Evolutionary conservation across 2,888 invertebrate species (phyloP), one percentile per base, ranked within the genome.

Genomic region (Nipponacmea schrenckii): DNA sequence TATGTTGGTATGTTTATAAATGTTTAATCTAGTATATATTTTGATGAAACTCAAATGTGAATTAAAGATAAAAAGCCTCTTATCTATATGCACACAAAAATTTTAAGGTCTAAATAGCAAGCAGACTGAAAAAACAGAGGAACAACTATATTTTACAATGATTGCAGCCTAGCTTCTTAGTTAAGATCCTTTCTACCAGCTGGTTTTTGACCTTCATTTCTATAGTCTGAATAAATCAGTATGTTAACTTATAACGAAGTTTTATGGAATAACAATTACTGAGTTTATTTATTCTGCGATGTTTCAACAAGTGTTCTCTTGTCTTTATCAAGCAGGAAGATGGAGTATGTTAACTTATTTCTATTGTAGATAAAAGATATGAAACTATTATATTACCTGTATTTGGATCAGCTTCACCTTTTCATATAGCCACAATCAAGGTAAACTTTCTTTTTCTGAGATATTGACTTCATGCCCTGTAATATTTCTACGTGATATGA

Each of bases 301-400:
- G n/a, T n/a, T n/a, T n/a, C n/a, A n/a, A n/a, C n/a, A n/a, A n/a
- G n/a, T n/a, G n/a, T n/a, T n/a, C n/a, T n/a, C n/a, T n/a, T n/a
- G n/a, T n/a, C n/a, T n/a, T n/a, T n/a, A n/a, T n/a, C n/a, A n/a
- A n/a, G n/a, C n/a, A n/a, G n/a, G n/a, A n/a, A n/a, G n/a, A n/a
- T n/a, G n/a, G n/a, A 31, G 31, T 31, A 31, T 31, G 31, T 31
- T 31, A 31, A 3, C 5, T 5, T 31, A 31, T 39, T 67, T 69
- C 48, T 66, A 45, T 83, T 91, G 71, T 90, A 94, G 97, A 98
- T 91, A 94, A 94, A 83, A 97, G 96, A 90, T 97, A 97, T 88
- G 99, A 99, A 90, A 97, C 98, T 0, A 94, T 99, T n/a, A 97
- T 99, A 79, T 90, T 99, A 85, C 99, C 99, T 2, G 93, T 99